Conservation (phyloP, 1,140 invertebrate genomes). For the Caenorhabditis latens region DNA sequence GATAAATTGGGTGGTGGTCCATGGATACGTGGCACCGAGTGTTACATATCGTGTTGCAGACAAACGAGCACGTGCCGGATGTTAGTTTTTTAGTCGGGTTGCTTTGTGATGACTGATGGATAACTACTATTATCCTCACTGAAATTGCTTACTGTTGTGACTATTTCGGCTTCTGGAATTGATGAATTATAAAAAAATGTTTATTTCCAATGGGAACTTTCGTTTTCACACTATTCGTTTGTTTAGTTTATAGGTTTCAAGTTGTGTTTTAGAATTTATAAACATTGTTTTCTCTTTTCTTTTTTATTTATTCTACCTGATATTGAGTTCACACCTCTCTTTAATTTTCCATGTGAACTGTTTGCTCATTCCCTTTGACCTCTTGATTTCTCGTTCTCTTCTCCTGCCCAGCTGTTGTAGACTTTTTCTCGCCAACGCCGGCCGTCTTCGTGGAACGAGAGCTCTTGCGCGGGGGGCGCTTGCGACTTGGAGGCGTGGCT, state of each 20-base stretch:
- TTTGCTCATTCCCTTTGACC: slow-evolving; percentile 20
- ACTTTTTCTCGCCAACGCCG: background rate
- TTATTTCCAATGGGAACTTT: too few relatives aligned
- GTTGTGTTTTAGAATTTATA: too few relatives aligned
- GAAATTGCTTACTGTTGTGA: too few relatives aligned
- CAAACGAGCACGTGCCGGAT: background rate
- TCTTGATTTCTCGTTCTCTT: slow-evolving; percentile 4
- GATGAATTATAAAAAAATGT: too few relatives aligned
- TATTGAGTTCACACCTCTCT: background rate
- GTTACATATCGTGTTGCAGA: slow-evolving; percentile 45
- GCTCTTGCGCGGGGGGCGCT: background rate
- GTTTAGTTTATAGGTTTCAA: too few relatives aligned
- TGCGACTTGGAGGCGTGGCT: background rate
- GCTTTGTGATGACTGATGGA: background rate
- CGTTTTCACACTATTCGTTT: too few relatives aligned
- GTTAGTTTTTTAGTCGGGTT: background rate
- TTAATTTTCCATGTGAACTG: background rate
- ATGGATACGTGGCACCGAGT: slow-evolving; percentile 27
- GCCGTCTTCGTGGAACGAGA: background rate
- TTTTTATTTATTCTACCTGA: too few relatives aligned
- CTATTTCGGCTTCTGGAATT: too few relatives aligned
- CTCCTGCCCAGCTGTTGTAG: slow-evolving; percentile 1
- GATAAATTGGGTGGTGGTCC: slow-evolving; percentile 23
- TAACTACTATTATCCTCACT: background rate
- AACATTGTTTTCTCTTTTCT: too few relatives aligned